phyloP scores from a whole-genome alignment of 2,888 invertebrate genomes.

The Sminthurinus aureus region DNA sequence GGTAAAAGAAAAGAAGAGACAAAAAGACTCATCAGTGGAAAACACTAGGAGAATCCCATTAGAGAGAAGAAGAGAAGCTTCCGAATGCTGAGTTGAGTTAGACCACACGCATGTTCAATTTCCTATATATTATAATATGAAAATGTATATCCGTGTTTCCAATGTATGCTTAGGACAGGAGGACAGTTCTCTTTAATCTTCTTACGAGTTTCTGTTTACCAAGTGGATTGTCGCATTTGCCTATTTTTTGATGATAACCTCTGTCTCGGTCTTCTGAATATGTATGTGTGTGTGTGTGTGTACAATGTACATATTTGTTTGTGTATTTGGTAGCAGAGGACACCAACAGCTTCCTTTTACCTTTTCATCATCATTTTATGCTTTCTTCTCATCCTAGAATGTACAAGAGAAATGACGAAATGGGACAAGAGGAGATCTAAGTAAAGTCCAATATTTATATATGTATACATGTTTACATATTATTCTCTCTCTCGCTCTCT shows the following conservation, averaged over 20 bases:
- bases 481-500: conserved; percentile 7
- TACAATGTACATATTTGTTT: too few relatives aligned
- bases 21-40: conserved; percentile 36
- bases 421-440: too few relatives aligned
- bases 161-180: conserved; percentile 27
- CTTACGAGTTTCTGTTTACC: conserved; percentile 42
- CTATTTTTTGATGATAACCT: conserved; percentile 39
- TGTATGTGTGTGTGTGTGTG: background rate
- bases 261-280: conserved; percentile 37
- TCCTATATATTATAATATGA: conserved; percentile 19
- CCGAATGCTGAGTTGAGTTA: conserved; percentile 12
- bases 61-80: conserved; percentile 17
- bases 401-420: too few relatives aligned
- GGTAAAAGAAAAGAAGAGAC: conserved; percentile 27
- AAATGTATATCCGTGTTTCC: background rate
- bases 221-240: conserved; percentile 44
- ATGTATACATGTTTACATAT: conserved; percentile 5
- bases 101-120: conserved; percentile 49
- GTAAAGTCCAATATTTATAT: background rate
- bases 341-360: conserved; percentile 27
- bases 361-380: conserved; percentile 17
- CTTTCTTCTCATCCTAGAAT: conserved; percentile 20
- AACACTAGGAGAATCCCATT: conserved; percentile 38
- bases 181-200: conserved; percentile 36
- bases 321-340: conserved; percentile 2